Conservation (phyloP, 2,888 invertebrate species). For the Slavum lentiscoides region DNA sequence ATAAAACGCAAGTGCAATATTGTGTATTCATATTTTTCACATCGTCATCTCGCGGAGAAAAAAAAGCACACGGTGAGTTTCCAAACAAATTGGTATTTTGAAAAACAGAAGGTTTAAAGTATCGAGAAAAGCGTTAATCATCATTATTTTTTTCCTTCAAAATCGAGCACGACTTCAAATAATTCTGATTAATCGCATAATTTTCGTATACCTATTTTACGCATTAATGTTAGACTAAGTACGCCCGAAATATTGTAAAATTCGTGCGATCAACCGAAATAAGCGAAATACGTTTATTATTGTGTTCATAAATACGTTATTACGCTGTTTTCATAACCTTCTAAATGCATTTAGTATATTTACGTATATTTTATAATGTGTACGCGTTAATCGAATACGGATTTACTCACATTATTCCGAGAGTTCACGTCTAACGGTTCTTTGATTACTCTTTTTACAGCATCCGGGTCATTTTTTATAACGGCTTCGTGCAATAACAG, state of each 20-base stretch:
- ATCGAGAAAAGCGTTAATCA: not conserved
- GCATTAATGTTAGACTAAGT: too few species aligned
- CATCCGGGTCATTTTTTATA: conserved; percentile 72
- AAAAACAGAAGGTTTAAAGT: not conserved
- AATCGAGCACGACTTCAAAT: too few species aligned
- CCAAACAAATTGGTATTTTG: not conserved
- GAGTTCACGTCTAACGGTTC: conserved; percentile 73
- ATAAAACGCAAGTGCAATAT: not conserved
- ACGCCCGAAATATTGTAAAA: too few species aligned
- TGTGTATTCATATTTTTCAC: not conserved
- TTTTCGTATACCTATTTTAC: too few species aligned
- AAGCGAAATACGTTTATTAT: not conserved
- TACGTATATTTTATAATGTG: not conserved
- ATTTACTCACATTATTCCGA: conserved; percentile 70
- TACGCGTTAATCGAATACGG: not conserved
- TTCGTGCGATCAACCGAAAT: too few species aligned
- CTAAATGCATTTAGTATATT: not conserved
- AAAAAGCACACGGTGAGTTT: not conserved
- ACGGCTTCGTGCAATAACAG: conserved; percentile 73
- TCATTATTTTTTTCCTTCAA: too few species aligned
- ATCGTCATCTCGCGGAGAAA: too few species aligned
- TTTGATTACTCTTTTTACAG: conserved; percentile 68
- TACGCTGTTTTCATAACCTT: not conserved
- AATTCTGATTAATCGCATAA: too few species aligned
- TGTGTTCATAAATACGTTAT: not conserved